Evolutionary conservation across 1,140 invertebrate genomes (phyloP), one percentile per base, ranked within the genome.

Genomic region (Nymphalis io): DNA sequence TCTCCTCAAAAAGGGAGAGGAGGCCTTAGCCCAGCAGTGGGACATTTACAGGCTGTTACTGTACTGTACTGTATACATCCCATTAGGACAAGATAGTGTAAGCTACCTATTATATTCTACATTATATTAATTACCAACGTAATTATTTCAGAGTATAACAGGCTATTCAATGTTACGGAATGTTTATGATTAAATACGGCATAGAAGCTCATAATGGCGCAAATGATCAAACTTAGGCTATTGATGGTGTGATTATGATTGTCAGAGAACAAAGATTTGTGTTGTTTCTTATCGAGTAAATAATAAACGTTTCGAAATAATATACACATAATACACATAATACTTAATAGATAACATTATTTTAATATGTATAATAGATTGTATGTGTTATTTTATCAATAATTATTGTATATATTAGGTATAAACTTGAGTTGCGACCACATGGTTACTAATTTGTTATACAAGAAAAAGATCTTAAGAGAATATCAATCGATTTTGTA

Each of bases 171-270:
- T 69, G 18, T 62, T 57, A 55, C 60, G 53, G 46, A 38, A 39
- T 70, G 55, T 74, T 68, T 69, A 62, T 68, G 46, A 61, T 69
- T 69, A 61, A 68, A 59, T 16, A 60, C 46, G 38, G 20, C 40
- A 73, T 65, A 42, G 33, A 44, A 20, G 44, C 23, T 70, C 70
- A 62, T 65, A 69, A 70, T 51, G 53, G 72, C 62, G 62, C 12
- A 59, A 80, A 79, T 72, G 73, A 75, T 74, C 72, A 63, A 82
- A 84, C 57, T 84, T 84, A 64, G 59, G 46, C 68, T 65, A 79
- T 84, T 74, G 79, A 72, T 55, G 72, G 46, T 48, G 44, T 51
- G 39, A 48, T 66, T 55, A 72, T 69, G 20, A 53, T 60, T 60
- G 18, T 27, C n/a, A 13, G 46, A 12, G 2, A 63, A 63, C 61